phyloP scores from a whole-genome alignment of 1,140 invertebrate genomes.

The Papilio polytes region DNA sequence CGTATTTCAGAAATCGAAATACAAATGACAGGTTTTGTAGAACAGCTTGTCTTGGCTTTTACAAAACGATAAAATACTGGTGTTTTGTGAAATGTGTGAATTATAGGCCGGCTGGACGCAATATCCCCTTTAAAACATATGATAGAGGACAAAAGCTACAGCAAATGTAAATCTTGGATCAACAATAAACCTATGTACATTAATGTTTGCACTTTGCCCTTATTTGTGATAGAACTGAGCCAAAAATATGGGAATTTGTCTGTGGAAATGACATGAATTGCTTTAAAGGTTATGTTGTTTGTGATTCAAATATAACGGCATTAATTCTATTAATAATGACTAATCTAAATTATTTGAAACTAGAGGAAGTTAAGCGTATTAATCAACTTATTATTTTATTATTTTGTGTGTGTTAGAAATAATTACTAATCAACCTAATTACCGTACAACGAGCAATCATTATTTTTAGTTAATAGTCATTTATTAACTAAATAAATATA shows the following conservation, averaged over 20 bases:
- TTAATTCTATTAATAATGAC: no score
- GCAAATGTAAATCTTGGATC: neutral
- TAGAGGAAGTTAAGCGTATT: no score
- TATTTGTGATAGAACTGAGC: neutral
- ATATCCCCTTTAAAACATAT: neutral
- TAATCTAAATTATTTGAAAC: no score
- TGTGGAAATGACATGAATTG: neutral
- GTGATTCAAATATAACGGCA: no score
- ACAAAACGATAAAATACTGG: neutral
- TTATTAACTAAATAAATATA: neutral
- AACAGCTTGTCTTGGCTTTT: neutral
- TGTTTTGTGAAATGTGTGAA: neutral
- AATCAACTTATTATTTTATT: neutral
- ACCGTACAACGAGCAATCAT: no score
- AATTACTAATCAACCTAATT: no score
- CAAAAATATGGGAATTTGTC: neutral
- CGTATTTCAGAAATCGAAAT: neutral
- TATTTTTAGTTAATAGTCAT: neutral
- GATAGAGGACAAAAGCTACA: neutral
- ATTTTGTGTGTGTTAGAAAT: neutral
- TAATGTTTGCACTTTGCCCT: neutral
- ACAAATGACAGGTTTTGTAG: neutral
- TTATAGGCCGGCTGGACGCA: neutral
- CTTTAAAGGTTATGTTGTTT: no score
- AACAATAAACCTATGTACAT: neutral